Percentiles rank a stretch among this genome's conserved stretches.
These are phyloP conservation scores for Cyclopterus lumpus DNA, from an alignment of 2,797 vertebrate species.

Conservation along the genomic window DNA sequence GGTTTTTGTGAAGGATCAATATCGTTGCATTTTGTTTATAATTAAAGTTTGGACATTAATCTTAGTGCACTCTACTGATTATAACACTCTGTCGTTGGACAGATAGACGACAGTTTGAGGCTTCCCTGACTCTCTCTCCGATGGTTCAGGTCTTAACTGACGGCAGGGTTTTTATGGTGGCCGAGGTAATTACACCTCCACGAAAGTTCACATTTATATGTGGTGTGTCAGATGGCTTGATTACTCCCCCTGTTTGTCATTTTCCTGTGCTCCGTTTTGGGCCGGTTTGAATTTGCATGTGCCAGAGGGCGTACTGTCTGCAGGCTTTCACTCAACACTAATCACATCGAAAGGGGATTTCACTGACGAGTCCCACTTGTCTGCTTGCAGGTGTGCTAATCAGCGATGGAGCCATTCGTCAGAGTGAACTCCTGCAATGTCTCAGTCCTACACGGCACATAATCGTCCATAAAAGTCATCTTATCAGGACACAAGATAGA, in stretches of 20 bases:
- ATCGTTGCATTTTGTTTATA: not conserved
- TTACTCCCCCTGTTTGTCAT: not conserved
- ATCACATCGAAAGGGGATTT: conserved; percentile 6
- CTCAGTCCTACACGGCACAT: not conserved
- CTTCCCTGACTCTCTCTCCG: not conserved
- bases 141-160: not conserved
- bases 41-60: not conserved
- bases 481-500: conserved; percentile 21
- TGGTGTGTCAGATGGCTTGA: not conserved
- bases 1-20: too few species aligned
- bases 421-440: not conserved
- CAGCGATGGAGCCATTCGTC: conserved; percentile 9
- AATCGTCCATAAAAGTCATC: not conserved
- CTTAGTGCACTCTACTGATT: not conserved
- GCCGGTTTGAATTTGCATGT: not conserved
- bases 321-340: not conserved
- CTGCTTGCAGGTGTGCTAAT: conserved; percentile 9
- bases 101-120: not conserved
- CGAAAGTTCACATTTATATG: conserved; percentile 5
- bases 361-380: not conserved
- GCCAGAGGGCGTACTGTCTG: not conserved
- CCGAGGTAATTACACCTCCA: conserved; percentile 15
- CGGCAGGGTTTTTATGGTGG: not conserved
- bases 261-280: not conserved
- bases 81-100: not conserved